phyloP scores from a whole-genome alignment of 2,113 vertebrate species.

The Gallinago undulata region DNA sequence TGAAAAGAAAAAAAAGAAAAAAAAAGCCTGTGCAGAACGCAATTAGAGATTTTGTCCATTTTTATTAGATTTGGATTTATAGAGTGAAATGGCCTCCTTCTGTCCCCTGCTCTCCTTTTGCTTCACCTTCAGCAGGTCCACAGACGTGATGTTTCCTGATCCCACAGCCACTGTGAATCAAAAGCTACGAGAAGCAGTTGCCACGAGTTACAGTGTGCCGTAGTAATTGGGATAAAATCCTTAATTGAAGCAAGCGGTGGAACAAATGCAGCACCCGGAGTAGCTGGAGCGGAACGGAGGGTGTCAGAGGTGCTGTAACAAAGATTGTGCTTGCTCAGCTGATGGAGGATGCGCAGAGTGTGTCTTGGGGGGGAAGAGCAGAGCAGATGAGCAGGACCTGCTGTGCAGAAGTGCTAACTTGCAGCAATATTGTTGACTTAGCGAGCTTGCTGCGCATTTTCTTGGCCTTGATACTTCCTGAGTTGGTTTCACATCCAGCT shows the following conservation, averaged over 20 bases:
- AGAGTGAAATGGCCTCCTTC: background rate
- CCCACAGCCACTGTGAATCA: fast-evolving
- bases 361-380: background rate
- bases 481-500: background rate
- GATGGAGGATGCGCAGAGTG: background rate
- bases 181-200: background rate
- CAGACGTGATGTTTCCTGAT: fast-evolving
- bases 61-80: background rate
- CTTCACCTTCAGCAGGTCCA: background rate
- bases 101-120: background rate
- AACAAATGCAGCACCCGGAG: background rate
- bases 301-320: background rate
- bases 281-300: background rate
- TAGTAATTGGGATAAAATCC: background rate
- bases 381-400: background rate
- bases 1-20: background rate
- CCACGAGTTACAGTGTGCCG: fast-evolving
- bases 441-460: background rate
- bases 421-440: background rate
- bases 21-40: fast-evolving
- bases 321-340: background rate
- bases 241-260: fast-evolving
- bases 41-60: background rate
- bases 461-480: background rate
- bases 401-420: background rate